Evolutionary conservation across 2,888 invertebrate species (phyloP).

Genomic region (Plagodis dolabraria): DNA sequence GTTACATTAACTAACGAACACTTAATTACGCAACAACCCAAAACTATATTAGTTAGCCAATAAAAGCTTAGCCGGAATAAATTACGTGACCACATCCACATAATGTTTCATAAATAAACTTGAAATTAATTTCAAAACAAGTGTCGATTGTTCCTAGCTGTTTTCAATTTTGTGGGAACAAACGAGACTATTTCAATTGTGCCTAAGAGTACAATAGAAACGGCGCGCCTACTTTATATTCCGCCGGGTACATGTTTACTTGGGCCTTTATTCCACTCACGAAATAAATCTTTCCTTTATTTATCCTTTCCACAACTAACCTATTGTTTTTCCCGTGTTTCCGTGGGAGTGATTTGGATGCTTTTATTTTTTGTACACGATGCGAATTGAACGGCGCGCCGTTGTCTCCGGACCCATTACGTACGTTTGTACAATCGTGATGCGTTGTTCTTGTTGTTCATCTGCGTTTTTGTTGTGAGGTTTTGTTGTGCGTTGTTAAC

Average conservation of each 20-base stretch:
- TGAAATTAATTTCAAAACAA: slow-evolving; percentile 3
- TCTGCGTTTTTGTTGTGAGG: not conserved
- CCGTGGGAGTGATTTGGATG: slow-evolving; percentile 49
- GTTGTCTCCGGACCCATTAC: not conserved
- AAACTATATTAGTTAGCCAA: slow-evolving; percentile 1
- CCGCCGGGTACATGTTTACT: slow-evolving; percentile 50
- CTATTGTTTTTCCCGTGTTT: slow-evolving; percentile 60
- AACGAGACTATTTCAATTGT: slow-evolving; percentile 25
- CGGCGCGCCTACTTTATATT: slow-evolving; percentile 55
- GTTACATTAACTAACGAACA: not conserved
- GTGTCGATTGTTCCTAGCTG: slow-evolving; percentile 10
- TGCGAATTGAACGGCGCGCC: slow-evolving; percentile 14
- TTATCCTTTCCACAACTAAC: slow-evolving; percentile 64
- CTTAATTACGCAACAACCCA: slow-evolving; percentile 1
- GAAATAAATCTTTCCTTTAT: slow-evolving; percentile 69
- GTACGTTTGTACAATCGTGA: not conserved
- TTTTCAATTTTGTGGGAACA: slow-evolving; percentile 22
- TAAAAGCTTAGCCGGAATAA: not conserved
- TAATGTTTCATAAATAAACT: not conserved
- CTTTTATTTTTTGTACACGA: slow-evolving; percentile 37
- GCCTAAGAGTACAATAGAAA: slow-evolving; percentile 17
- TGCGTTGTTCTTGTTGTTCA: not conserved
- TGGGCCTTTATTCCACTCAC: slow-evolving; percentile 62
- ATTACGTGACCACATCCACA: not conserved
- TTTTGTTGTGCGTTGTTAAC: too few species aligned